A percentile compares a stretch with the other conserved stretches of the same genome.
These are phyloP conservation scores for Allygus modestus DNA, from an alignment of 2,888 invertebrate species.

Conservation along the genomic window DNA sequence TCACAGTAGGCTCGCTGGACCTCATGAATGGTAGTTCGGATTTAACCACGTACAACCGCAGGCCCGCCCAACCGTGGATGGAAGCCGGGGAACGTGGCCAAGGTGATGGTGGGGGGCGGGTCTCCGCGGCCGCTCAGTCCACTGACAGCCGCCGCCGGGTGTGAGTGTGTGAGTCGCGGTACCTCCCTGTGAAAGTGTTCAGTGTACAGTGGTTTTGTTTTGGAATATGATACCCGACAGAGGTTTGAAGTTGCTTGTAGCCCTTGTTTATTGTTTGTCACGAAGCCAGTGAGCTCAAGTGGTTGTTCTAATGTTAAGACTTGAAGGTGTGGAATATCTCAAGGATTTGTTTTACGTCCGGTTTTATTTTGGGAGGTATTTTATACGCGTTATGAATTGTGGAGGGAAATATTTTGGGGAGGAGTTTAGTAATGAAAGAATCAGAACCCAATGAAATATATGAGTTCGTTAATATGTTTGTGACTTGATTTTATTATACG, in stretches of 20 bases:
- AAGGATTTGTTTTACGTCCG: background rate
- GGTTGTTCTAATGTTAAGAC: background rate
- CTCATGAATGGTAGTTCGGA: background rate
- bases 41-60: background rate
- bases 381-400: too few relatives aligned
- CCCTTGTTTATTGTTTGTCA: background rate
- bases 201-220: background rate
- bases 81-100: background rate
- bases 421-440: too few relatives aligned
- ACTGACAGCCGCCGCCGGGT: background rate
- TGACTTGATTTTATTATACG: too few relatives aligned
- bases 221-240: slow-evolving; percentile 26
- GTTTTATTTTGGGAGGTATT: background rate
- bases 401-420: too few relatives aligned
- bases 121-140: background rate
- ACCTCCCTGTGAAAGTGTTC: background rate
- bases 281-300: slow-evolving; percentile 10
- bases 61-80: background rate
- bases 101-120: background rate
- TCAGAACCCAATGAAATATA: too few relatives aligned
- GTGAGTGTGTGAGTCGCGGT: background rate
- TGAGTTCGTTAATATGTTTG: too few relatives aligned
- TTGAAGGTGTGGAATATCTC: background rate
- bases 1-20: background rate
- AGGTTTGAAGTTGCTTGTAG: slow-evolving; percentile 24